Evolutionary conservation across 2,113 vertebrate species (phyloP).

Genomic region (Drymodes brunneopygia): DNA sequence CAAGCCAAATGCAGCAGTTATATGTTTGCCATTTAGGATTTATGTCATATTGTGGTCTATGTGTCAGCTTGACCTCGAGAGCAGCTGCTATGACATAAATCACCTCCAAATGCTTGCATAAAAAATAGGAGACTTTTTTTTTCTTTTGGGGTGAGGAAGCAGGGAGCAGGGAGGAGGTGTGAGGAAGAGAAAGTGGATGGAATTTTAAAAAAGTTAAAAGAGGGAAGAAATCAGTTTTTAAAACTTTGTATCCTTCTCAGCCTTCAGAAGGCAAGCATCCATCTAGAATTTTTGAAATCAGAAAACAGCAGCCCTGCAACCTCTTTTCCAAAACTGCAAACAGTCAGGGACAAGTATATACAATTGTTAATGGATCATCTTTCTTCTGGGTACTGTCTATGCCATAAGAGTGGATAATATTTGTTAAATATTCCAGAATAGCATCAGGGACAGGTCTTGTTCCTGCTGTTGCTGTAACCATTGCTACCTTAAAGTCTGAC

Average conservation of each 20-base stretch:
- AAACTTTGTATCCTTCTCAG: neutral
- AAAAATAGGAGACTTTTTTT: too few species aligned
- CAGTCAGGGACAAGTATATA: neutral
- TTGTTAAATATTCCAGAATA: neutral
- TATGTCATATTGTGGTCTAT: neutral
- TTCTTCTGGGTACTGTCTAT: neutral
- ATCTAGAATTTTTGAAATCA: neutral
- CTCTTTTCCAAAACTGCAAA: neutral
- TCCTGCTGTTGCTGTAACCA: neutral
- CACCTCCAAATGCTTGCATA: neutral
- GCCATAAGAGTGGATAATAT: neutral
- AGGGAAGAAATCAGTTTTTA: neutral
- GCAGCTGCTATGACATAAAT: neutral
- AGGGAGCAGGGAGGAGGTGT: rapidly evolving
- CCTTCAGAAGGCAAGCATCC: neutral
- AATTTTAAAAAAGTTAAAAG: neutral
- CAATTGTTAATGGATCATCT: neutral
- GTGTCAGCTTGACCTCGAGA: neutral
- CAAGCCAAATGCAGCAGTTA: neutral
- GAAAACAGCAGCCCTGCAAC: neutral
- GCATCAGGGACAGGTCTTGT: neutral
- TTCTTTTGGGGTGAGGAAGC: neutral
- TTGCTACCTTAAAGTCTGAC: neutral
- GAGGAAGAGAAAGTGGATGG: neutral
- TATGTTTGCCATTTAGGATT: constrained; percentile 9